Conservation (phyloP, 2,113 vertebrate genomes). For the Mesocricetus auratus region DNA sequence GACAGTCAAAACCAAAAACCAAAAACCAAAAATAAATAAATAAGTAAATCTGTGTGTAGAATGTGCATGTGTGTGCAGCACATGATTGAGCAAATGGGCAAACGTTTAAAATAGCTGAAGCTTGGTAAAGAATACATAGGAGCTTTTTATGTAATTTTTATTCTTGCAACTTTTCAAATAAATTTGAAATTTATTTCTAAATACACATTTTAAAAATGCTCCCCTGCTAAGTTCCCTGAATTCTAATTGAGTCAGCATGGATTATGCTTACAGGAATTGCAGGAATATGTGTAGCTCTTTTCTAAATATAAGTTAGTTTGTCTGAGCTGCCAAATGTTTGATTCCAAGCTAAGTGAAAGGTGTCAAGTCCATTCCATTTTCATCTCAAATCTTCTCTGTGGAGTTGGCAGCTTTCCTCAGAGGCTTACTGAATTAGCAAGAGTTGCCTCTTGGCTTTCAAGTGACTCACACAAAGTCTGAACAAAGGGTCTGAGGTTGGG, state of each 20-base stretch:
- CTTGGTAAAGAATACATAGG: background rate
- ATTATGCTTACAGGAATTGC: background rate
- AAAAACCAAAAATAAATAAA: no score
- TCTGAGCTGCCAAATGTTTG: background rate
- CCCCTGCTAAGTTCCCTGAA: background rate
- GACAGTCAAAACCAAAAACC: no score
- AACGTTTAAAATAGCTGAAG: background rate
- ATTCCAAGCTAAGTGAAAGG: background rate
- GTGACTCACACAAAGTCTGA: background rate
- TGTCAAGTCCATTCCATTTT: constrained; percentile 6
- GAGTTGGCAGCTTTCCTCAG: background rate
- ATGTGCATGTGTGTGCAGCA: background rate
- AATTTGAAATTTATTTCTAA: constrained; percentile 49
- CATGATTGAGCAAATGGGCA: background rate
- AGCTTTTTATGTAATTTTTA: background rate
- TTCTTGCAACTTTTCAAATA: constrained; percentile 15
- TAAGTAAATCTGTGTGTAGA: background rate
- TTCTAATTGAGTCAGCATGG: background rate
- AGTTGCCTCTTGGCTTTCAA: background rate
- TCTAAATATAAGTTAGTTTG: constrained; percentile 52
- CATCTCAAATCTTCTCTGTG: background rate
- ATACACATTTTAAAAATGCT: constrained; percentile 2
- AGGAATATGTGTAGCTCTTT: background rate
- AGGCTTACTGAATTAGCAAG: background rate
- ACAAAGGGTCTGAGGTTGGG: background rate